Evolutionary conservation across 1,140 invertebrate species (phyloP).

Genomic region (Holotrichia oblita): DNA sequence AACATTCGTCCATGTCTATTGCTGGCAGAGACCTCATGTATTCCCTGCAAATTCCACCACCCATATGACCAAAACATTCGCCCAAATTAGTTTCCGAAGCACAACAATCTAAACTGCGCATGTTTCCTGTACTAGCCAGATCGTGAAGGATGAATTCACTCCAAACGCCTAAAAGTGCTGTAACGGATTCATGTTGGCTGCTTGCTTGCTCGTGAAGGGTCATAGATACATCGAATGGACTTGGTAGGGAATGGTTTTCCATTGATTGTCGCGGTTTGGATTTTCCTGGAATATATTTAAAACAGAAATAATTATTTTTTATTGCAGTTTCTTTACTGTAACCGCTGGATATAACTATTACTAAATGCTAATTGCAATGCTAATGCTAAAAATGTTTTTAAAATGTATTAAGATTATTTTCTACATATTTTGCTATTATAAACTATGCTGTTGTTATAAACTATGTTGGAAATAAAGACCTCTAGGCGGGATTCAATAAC

Average conservation of each 20-base stretch:
- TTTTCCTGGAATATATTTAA: conserved; percentile 62
- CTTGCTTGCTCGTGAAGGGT: conserved; percentile 60
- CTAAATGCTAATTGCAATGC: too few species aligned
- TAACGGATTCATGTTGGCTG: conserved; percentile 73
- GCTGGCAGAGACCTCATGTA: conserved; percentile 80
- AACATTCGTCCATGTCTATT: conserved; percentile 70
- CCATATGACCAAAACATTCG: conserved; percentile 66
- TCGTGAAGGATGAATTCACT: conserved; percentile 83
- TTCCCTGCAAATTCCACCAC: conserved; percentile 69
- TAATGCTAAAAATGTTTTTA: too few species aligned
- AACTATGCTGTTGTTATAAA: too few species aligned
- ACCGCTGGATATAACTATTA: too few species aligned
- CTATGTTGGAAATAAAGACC: too few species aligned
- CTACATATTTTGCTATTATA: too few species aligned
- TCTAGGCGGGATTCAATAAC: too few species aligned
- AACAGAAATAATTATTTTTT: conserved; percentile 43
- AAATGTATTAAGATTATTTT: too few species aligned
- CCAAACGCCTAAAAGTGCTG: conserved; percentile 82
- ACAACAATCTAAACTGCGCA: conserved; percentile 56
- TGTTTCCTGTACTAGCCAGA: conserved; percentile 73
- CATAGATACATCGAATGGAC: conserved; percentile 64
- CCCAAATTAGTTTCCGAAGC: conserved; percentile 57
- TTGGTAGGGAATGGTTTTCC: conserved; percentile 66
- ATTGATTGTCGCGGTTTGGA: conserved; percentile 68
- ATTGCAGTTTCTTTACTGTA: too few species aligned